Evolutionary conservation across 1,140 invertebrate genomes (phyloP).

Genomic region (Macrotrachela quadricornifera): DNA sequence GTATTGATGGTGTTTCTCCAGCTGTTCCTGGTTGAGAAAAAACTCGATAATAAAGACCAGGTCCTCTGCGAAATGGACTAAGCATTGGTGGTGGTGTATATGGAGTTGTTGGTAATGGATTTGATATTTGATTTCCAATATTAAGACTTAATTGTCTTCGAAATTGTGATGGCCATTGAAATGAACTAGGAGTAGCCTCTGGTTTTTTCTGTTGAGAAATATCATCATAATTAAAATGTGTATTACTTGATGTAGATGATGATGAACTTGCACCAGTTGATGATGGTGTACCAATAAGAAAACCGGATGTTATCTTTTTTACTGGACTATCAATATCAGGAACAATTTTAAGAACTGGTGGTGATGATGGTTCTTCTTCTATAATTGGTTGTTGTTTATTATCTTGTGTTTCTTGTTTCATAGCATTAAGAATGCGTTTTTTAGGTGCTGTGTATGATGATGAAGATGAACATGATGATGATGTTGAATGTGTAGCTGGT

Average conservation of each 20-base stretch:
- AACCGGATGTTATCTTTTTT: conserved; percentile 6
- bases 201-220: conserved; percentile 35
- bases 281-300: too few species aligned
- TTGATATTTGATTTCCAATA: too few species aligned
- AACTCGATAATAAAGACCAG: conserved; percentile 50
- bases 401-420: too few species aligned
- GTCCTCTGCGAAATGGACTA: conserved; percentile 59
- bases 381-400: too few species aligned
- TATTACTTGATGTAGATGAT: conserved; percentile 34
- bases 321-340: too few species aligned
- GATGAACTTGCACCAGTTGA: conserved; percentile 25
- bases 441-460: too few species aligned
- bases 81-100: conserved; percentile 79
- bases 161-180: neutral
- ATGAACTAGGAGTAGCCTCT: neutral
- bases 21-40: conserved; percentile 1
- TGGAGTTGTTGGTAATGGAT: neutral
- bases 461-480: too few species aligned
- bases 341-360: too few species aligned
- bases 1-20: conserved; percentile 17
- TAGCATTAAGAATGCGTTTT: too few species aligned
- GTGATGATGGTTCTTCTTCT: too few species aligned
- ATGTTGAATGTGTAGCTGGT: too few species aligned
- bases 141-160: neutral
- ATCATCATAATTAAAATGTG: conserved; percentile 34